Base-by-base conservation (phyloP, 2,113 vertebrate genomes). In the Lepisosteus oculatus region DNA sequence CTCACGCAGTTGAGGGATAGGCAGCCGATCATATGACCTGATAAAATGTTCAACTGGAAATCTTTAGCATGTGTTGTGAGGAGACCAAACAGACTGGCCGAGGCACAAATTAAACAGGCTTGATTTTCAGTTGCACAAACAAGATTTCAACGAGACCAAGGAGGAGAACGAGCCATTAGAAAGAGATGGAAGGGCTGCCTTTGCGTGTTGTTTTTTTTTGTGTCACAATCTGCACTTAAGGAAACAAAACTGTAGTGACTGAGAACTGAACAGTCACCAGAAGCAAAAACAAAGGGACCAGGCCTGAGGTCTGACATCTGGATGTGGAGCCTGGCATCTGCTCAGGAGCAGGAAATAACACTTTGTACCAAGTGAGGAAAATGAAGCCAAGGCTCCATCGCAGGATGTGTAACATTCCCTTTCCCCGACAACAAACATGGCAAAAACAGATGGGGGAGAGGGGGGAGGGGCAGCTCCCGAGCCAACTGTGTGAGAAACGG, bases 301-400 rank as follows among this genome's bases (percentile, higher is more conserved):
- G 47, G 47, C 47, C 47, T 51, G 47, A 59, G 57, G 5, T 59
- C 57, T n/a, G 57, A 59, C 57, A 59, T 59, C 57, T 59, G 12
- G 57, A 59, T 15, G 14, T 15, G n/a, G 14, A 59, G 9, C 57
- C n/a, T 59, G 57, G 57, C 57, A n/a, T 15, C 12, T 2, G 14
- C 57, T 59, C 57, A 59, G n/a, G 11, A 59, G 57, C 57, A 59
- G 57, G 57, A 59, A 59, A 15, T 59, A 13, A 59, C 57, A 59
- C 12, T 59, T 11, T 13, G 11, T 14, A n/a, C 57, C 11, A 59
- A 59, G n/a, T 14, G 14, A 15, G 11, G n/a, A 59, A 59, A 59
- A 59, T 13, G 3, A 59, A 59, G 57, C 57, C 57, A 59, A 59
- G 57, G 14, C 9, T 15, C 12, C 14, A 59, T 59, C 9, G 9